Evolutionary conservation across 2,888 invertebrate genomes (phyloP), one percentile per base, ranked within the genome.

Genomic region (Drosophila putrida): DNA sequence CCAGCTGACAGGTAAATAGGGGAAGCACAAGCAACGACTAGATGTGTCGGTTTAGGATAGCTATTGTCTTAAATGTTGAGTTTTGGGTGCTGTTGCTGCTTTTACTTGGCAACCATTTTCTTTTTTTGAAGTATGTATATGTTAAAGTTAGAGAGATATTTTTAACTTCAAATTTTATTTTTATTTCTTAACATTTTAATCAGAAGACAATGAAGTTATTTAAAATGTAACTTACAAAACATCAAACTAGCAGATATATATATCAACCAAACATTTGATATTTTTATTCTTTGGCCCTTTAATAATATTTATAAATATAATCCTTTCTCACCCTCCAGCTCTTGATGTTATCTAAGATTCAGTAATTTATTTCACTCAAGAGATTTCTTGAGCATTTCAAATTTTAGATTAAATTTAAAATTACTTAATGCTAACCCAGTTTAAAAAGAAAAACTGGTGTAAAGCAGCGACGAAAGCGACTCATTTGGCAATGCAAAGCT

Each of bases 371-470:
- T 15, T 10, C 9, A 15, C 15, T 41, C 15, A 15, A 5, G 20
- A 2, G 1, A 78, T 75, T 78, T 77, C 79, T 8, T 3, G 25
- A 8, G 66, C 65, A 65, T 9, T 15, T 10, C 41, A 41, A 55
- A 25, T 36, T 25, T 49, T 31, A 36, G 55, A 46, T 46, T 33
- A 33, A 65, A 68, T 61, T 78, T 60, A 68, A 65, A 75, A 73
- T 81, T 78, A 77, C 77, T 80, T 77, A 77, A 82, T 66, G 75
- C 64, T 75, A 66, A 71, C 63, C 62, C 69, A 67, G 41, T 39
- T 39, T 9, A 4, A 41, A 41, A 13, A 38, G 13, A 6, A 3
- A 38, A 38, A 38, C 8, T n/a, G n/a, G 55, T 43, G 58, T 31
- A 35, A 50, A 20, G 39, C 31, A 49, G 20, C 20, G 20, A 20